Evolutionary conservation across 2,797 vertebrate species (phyloP).

Genomic region (Bradypodion pumilum): DNA sequence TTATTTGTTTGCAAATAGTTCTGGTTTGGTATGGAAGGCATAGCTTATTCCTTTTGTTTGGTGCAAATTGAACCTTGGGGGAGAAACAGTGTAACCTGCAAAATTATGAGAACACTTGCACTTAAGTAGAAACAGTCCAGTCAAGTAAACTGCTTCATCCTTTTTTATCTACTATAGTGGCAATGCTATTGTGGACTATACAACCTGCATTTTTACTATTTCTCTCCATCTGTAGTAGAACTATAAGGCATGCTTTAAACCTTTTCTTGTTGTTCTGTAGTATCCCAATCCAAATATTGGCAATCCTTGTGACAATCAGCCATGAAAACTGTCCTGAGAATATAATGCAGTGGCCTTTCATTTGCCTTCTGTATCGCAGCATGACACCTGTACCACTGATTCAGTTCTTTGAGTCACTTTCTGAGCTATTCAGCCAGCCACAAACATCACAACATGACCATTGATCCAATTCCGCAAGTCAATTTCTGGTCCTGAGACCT

Average conservation of each 20-base stretch:
- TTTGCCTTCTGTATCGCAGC: too few species aligned
- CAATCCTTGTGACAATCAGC: too few species aligned
- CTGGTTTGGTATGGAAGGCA: not conserved
- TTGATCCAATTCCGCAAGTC: too few species aligned
- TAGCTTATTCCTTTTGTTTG: slow-evolving; percentile 14
- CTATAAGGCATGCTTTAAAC: not conserved
- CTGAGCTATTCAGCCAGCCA: too few species aligned
- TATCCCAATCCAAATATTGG: too few species aligned
- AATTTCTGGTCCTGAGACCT: too few species aligned
- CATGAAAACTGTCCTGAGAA: too few species aligned
- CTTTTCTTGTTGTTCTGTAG: too few species aligned
- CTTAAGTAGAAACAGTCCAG: not conserved
- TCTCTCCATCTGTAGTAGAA: not conserved
- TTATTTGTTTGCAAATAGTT: slow-evolving; percentile 34
- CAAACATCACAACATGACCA: too few species aligned
- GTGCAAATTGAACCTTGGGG: not conserved
- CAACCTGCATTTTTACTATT: not conserved
- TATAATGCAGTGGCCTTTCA: too few species aligned
- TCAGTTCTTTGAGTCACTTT: too few species aligned
- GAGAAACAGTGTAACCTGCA: not conserved
- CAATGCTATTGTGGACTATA: not conserved
- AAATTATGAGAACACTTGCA: not conserved
- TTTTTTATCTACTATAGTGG: not conserved
- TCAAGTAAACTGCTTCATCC: not conserved
- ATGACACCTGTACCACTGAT: too few species aligned